These are phyloP conservation scores for Alviniconcha marisindica DNA, from an alignment of 1,140 invertebrate species.

Conservation along the genomic window DNA sequence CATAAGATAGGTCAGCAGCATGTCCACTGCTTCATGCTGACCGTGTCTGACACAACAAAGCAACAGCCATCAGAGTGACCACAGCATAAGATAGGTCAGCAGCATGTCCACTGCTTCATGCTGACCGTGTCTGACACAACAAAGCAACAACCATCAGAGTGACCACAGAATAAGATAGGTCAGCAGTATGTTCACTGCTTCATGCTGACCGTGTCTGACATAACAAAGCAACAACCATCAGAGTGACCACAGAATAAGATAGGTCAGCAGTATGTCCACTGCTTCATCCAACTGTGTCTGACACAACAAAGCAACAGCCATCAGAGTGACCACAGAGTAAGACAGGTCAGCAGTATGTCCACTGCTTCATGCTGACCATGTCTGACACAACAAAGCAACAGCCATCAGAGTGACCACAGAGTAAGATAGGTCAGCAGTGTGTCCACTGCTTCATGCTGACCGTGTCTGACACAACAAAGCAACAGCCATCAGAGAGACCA, in stretches of 20 bases:
- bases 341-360: conserved; percentile 61
- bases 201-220: conserved; percentile 71
- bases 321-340: too few species aligned
- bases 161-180: too few species aligned
- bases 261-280: conserved; percentile 61
- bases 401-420: too few species aligned
- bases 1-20: too few species aligned
- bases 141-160: too few species aligned
- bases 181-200: conserved; percentile 63
- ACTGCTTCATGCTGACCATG: conserved; percentile 70
- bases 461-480: conserved; percentile 61
- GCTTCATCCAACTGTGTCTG: conserved; percentile 70
- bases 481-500: too few species aligned
- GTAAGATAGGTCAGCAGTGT: conserved; percentile 65
- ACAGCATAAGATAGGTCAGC: too few species aligned
- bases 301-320: too few species aligned
- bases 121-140: conserved; percentile 67
- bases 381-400: too few species aligned
- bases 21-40: conserved; percentile 65
- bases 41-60: conserved; percentile 64
- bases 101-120: conserved; percentile 65
- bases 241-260: too few species aligned
- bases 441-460: conserved; percentile 66
- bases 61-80: too few species aligned
- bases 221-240: too few species aligned